phyloP scores from a whole-genome alignment of 2,797 vertebrate species.

The Cuniculus paca region DNA sequence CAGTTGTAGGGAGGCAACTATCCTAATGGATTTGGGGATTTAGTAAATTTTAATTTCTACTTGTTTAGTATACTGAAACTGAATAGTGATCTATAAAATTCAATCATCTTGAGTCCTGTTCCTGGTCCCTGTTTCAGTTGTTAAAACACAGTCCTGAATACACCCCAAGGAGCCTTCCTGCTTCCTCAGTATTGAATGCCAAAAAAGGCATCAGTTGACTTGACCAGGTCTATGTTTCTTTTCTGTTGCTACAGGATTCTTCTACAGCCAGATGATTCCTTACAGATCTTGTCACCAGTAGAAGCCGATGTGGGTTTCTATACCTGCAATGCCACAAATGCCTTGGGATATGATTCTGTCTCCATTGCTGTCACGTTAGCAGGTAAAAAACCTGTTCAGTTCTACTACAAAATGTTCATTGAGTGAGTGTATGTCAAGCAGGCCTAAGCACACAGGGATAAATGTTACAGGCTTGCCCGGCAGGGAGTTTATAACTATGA shows the following conservation, averaged over 20 bases:
- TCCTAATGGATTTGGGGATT: not conserved
- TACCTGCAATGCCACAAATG: constrained; percentile 95
- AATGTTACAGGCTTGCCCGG: not conserved
- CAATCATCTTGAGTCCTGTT: not conserved
- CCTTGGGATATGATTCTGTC: constrained; percentile 92
- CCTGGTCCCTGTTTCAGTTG: constrained; percentile 1
- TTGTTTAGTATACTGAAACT: constrained; percentile 21
- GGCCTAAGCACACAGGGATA: not conserved
- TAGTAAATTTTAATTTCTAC: constrained; percentile 27
- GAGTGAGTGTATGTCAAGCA: not conserved
- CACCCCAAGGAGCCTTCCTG: not conserved
- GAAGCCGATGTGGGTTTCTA: constrained; percentile 96
- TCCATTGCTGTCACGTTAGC: constrained; percentile 94
- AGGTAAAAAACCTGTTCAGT: constrained; percentile 89
- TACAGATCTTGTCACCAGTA: constrained; percentile 93
- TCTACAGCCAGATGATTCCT: constrained; percentile 92
- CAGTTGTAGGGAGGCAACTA: not conserved
- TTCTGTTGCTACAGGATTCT: constrained; percentile 90
- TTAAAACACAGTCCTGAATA: not conserved
- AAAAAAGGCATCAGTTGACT: constrained; percentile 21
- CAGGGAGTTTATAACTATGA: not conserved
- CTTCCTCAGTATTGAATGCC: constrained; percentile 19
- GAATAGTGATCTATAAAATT: not conserved
- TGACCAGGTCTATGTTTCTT: constrained; percentile 74
- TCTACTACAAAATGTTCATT: not conserved